Evolutionary conservation across 2,113 vertebrate species (phyloP).

Genomic region (Manacus vitellinus): DNA sequence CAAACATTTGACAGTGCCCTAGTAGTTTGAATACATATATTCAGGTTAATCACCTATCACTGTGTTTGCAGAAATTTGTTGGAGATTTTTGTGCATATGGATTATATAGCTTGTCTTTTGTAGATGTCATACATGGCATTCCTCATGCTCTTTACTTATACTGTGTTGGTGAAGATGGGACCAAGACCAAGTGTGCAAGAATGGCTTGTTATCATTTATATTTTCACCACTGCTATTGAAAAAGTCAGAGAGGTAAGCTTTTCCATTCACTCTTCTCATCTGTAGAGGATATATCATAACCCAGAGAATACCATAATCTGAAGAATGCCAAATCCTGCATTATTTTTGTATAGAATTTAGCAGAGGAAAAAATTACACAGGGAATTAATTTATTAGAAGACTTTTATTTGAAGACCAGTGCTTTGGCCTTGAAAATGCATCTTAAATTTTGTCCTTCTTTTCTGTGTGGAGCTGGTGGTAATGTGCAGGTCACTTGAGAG

Average conservation of each 20-base stretch:
- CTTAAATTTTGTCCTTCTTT: not conserved
- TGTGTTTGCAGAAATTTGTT: not conserved
- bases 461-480: not conserved
- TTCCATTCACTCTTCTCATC: not conserved
- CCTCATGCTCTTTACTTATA: conserved; percentile 92
- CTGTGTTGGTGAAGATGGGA: conserved; percentile 90
- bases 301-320: not conserved
- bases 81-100: not conserved
- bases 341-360: not conserved
- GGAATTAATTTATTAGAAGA: not conserved
- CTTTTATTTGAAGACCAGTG: not conserved
- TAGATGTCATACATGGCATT: conserved; percentile 92
- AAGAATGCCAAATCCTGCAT: not conserved
- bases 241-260: conserved; percentile 90
- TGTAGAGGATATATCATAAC: not conserved
- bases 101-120: not conserved
- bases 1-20: not conserved
- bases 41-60: not conserved
- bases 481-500: not conserved
- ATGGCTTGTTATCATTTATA: conserved; percentile 90
- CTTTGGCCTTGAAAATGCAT: not conserved
- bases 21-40: not conserved
- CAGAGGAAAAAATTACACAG: not conserved
- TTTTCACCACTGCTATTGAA: conserved; percentile 89
- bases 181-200: conserved; percentile 85